A percentile compares a stretch with the other conserved stretches of the same genome.
Evolutionary conservation across 2,888 invertebrate species (phyloP).

Genomic region (Heliconius hortense): DNA sequence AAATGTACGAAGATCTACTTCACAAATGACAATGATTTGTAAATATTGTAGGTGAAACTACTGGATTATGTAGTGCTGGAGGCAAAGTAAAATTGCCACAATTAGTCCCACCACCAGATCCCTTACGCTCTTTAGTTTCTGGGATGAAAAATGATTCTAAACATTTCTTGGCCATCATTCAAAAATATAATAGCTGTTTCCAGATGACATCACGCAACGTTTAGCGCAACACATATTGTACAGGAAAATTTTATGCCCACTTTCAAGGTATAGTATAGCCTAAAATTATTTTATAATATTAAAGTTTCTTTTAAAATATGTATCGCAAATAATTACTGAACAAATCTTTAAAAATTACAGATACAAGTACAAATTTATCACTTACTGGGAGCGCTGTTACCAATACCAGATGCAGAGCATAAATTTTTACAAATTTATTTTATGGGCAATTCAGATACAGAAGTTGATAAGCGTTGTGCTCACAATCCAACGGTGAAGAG

Average conservation of each 20-base stretch:
- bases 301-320: neutral
- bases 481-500: slow-evolving; percentile 30
- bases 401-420: slow-evolving; percentile 2
- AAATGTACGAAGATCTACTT: too few relatives aligned
- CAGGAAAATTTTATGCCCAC: slow-evolving; percentile 45
- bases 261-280: too few relatives aligned
- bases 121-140: neutral
- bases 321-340: slow-evolving; percentile 27
- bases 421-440: slow-evolving; percentile 22
- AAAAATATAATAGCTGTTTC: slow-evolving; percentile 51
- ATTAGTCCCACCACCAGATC: slow-evolving; percentile 33
- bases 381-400: neutral
- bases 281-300: neutral
- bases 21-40: slow-evolving; percentile 8
- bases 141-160: slow-evolving; percentile 36
- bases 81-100: slow-evolving; percentile 51
- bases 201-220: slow-evolving; percentile 55
- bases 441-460: slow-evolving; percentile 24
- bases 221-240: slow-evolving; percentile 48
- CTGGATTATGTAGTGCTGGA: slow-evolving; percentile 44
- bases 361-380: neutral
- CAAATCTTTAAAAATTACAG: slow-evolving; percentile 1
- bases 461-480: slow-evolving; percentile 28
- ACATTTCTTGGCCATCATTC: slow-evolving; percentile 46
- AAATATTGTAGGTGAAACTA: slow-evolving; percentile 35